Evolutionary conservation across 2,113 vertebrate genomes (phyloP).

Genomic region (Mormyrus iriodes): DNA sequence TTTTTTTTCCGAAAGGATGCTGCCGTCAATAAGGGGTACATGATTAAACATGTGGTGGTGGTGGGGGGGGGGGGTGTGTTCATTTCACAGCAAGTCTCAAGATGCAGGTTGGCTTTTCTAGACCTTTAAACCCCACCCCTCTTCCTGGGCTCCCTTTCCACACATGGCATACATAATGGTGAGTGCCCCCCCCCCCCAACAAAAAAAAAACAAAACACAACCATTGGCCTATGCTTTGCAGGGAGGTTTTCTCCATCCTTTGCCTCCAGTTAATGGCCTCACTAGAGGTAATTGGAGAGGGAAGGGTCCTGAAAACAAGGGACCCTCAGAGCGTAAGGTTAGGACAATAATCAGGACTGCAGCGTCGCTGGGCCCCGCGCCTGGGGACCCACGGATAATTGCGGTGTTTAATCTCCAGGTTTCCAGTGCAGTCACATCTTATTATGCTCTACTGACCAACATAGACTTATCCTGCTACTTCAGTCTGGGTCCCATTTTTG

Average conservation of each 20-base stretch:
- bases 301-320: constrained; percentile 1
- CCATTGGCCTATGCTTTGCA: background rate
- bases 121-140: background rate
- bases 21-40: background rate
- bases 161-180: background rate
- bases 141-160: background rate
- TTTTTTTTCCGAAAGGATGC: background rate
- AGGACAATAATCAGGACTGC: constrained; percentile 17
- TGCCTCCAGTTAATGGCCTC: background rate
- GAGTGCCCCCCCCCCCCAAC: background rate
- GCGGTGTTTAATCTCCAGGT: constrained; percentile 58
- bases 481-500: constrained; percentile 24
- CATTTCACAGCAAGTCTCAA: background rate
- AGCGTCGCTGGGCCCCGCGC: constrained; percentile 28
- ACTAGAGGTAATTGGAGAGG: background rate
- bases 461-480: constrained; percentile 37
- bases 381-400: constrained; percentile 42
- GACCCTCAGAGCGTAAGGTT: background rate
- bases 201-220: background rate
- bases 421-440: constrained; percentile 48
- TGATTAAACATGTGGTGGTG: constrained; percentile 10
- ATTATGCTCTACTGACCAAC: constrained; percentile 53
- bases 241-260: background rate
- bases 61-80: background rate
- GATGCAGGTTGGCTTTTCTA: background rate